Conservation (phyloP, 2,113 vertebrate species). For the Spheniscus mendiculus region DNA sequence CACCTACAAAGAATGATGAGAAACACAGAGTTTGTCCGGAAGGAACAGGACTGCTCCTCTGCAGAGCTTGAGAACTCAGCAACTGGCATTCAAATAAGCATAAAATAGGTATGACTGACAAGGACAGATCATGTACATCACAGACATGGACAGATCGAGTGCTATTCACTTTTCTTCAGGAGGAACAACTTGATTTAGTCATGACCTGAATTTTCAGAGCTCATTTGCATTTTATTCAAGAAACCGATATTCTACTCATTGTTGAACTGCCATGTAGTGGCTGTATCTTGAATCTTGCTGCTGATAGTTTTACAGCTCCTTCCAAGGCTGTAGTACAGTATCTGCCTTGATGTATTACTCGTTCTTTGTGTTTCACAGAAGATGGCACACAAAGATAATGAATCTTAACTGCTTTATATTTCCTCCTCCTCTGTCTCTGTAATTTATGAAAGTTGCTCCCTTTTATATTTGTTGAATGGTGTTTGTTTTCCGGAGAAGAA, state of each 20-base stretch:
- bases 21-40: background rate
- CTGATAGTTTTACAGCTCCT: background rate
- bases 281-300: background rate
- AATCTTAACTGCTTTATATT: background rate
- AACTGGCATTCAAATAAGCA: background rate
- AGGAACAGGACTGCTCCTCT: background rate
- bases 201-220: slow-evolving; percentile 19
- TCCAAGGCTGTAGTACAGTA: background rate
- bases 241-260: background rate
- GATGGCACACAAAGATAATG: background rate
- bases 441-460: background rate
- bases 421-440: background rate
- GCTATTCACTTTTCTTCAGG: background rate
- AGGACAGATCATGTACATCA: background rate
- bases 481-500: background rate
- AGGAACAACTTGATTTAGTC: background rate
- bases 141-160: background rate
- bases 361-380: background rate
- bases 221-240: background rate
- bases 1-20: background rate
- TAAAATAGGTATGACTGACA: background rate
- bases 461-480: background rate
- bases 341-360: background rate
- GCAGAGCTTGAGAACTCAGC: background rate
- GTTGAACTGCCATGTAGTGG: background rate